Conservation (phyloP, 2,797 vertebrate genomes). For the Notolepis coatsorum region DNA sequence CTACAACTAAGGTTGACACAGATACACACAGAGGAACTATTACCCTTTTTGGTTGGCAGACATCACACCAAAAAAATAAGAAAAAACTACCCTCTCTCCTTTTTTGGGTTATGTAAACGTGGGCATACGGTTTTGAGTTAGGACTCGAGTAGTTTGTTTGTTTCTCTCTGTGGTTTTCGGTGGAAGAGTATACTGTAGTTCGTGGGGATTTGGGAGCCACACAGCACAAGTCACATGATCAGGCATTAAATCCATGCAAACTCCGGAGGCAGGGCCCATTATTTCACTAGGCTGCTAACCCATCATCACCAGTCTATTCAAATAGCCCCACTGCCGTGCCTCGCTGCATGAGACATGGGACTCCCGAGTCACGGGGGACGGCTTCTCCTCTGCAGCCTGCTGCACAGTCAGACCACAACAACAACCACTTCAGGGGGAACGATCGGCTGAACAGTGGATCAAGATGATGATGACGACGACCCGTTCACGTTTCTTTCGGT, state of each 20-base stretch:
- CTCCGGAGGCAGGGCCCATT: constrained; percentile 30
- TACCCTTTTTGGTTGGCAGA: too few species aligned
- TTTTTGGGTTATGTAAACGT: neutral
- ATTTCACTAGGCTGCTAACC: constrained; percentile 3
- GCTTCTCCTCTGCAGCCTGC: constrained; percentile 50
- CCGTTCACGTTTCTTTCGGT: constrained; percentile 7
- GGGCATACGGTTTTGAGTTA: neutral
- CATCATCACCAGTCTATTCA: constrained; percentile 56
- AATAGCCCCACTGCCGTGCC: constrained; percentile 40
- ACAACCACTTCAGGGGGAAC: constrained; percentile 15
- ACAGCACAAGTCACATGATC: constrained; percentile 69
- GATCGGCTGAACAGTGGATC: neutral
- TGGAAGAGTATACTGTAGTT: neutral
- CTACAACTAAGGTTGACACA: too few species aligned
- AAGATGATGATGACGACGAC: constrained; percentile 4
- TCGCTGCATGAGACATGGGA: constrained; percentile 69
- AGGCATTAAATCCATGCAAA: constrained; percentile 45
- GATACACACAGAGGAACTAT: too few species aligned
- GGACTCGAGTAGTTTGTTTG: neutral
- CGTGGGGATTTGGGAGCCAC: neutral
- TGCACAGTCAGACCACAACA: constrained; percentile 38
- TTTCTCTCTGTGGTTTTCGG: neutral
- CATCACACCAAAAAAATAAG: neutral
- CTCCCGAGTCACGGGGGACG: constrained; percentile 63
- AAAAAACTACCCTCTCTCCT: neutral